Conservation (phyloP, 2,797 vertebrate genomes). For the Girardinus metallicus region DNA sequence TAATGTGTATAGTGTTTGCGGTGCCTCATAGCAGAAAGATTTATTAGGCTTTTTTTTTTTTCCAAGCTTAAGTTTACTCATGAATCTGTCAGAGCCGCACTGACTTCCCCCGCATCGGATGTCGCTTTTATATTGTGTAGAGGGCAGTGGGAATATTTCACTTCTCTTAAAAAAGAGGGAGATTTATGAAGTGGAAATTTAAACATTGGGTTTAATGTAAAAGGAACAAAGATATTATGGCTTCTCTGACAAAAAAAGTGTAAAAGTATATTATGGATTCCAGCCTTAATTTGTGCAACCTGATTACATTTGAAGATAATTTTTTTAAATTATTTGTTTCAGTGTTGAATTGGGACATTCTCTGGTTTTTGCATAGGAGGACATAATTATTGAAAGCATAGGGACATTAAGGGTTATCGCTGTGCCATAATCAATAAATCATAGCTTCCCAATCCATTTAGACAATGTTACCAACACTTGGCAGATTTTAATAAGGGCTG, state of each 20-base stretch:
- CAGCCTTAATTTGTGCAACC: neutral
- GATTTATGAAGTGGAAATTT: neutral
- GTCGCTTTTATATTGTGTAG: conserved; percentile 3
- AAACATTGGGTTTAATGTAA: neutral
- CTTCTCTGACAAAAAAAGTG: neutral
- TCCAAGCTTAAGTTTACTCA: conserved; percentile 15
- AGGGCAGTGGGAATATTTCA: neutral
- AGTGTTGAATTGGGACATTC: neutral
- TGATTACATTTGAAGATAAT: neutral
- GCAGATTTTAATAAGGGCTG: neutral
- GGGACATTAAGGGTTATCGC: neutral
- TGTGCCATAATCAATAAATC: neutral
- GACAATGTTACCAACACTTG: neutral
- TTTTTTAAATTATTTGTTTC: neutral
- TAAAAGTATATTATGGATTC: neutral
- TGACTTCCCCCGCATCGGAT: conserved; percentile 1
- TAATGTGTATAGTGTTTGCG: neutral
- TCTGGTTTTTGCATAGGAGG: neutral
- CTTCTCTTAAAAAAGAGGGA: neutral
- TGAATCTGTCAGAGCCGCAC: conserved; percentile 16
- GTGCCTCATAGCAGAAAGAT: conserved; percentile 6
- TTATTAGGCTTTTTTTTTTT: conserved; percentile 11
- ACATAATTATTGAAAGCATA: neutral
- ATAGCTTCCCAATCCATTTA: neutral
- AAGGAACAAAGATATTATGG: neutral